Evolutionary conservation across 2,113 vertebrate species (phyloP), one percentile per base, ranked within the genome.

Genomic region (Sminthopsis crassicaudata): DNA sequence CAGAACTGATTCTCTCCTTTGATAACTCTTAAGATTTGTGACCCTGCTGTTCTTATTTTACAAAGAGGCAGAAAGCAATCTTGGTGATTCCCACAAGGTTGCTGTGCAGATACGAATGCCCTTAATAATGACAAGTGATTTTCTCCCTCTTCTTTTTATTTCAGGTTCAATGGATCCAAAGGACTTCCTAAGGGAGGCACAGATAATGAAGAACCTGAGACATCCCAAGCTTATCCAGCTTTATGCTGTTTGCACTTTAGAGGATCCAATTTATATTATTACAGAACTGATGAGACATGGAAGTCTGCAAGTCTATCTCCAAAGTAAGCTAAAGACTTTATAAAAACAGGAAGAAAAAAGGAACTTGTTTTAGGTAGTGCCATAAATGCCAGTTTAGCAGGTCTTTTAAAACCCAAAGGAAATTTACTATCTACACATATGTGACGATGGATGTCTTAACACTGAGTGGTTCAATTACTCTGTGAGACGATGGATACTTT

Each of bases 221-320:
- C 99, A 99, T 95, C 97, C 99, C 27, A 99, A 99, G 94, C 99
- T 99, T 94, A 99, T 99, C 97, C 99, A 99, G 97, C 99, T 99
- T 94, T 99, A 99, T 93, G 99, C 99, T 3, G 99, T 99, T 76
- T 99, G 99, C 98, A 99, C 99, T 94, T 95, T 99, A 97, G 99
- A 99, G 97, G 99, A 99, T 92, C 99, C 99, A 95, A 98, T 99
- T 98, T 99, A 99, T 99, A 99, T 99, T 98, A 99, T 99, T 98
- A 99, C 99, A 0, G 99, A 99, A 98, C 98, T 99, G 97, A 99
- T 99, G 99, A 99, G 96, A 97, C 97, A 99, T 42, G 99, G 99
- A 98, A 99, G 99, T 97, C 98, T 99, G 96, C 98, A 99, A 93
- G 99, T 99, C 12, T 99, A 99, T 96, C 99, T 99, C 51, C 99